These are phyloP conservation scores for Pocillopora verrucosa DNA, from an alignment of 64 coral and sea anemone species.

Conservation along the genomic window DNA sequence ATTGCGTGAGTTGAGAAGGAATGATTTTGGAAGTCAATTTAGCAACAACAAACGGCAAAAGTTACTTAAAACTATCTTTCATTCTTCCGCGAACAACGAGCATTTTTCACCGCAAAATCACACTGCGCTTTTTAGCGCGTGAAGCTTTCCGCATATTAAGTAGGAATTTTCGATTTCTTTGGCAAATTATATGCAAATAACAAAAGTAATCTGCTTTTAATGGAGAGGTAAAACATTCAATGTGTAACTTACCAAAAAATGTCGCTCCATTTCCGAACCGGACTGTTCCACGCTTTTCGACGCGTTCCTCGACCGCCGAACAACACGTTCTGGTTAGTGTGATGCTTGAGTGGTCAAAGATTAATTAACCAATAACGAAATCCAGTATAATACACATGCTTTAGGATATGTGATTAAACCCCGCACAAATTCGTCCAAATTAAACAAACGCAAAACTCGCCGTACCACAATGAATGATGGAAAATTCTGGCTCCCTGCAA, in stretches of 20 bases:
- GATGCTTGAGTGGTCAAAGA: slow-evolving; percentile 27
- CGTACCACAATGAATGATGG: neutral
- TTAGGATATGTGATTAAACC: slow-evolving; percentile 3
- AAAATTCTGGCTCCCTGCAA: neutral
- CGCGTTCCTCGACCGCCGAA: neutral
- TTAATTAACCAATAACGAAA: slow-evolving; percentile 39
- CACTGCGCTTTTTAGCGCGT: neutral
- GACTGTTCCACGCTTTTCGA: neutral
- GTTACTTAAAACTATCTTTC: neutral
- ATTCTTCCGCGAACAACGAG: neutral
- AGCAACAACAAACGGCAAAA: neutral
- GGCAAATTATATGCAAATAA: neutral
- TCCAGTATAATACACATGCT: neutral
- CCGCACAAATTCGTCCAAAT: no score
- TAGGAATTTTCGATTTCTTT: neutral
- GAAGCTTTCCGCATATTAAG: neutral
- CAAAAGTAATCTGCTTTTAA: neutral
- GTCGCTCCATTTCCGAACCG: neutral
- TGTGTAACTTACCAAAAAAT: slow-evolving; percentile 5
- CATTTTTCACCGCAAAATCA: neutral
- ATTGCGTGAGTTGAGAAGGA: neutral
- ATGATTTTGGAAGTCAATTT: neutral
- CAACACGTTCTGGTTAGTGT: neutral
- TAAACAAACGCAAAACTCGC: neutral
- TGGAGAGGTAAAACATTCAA: neutral